Evolutionary conservation across 2,888 invertebrate genomes (phyloP).

Genomic region (Epistrophe eligans): DNA sequence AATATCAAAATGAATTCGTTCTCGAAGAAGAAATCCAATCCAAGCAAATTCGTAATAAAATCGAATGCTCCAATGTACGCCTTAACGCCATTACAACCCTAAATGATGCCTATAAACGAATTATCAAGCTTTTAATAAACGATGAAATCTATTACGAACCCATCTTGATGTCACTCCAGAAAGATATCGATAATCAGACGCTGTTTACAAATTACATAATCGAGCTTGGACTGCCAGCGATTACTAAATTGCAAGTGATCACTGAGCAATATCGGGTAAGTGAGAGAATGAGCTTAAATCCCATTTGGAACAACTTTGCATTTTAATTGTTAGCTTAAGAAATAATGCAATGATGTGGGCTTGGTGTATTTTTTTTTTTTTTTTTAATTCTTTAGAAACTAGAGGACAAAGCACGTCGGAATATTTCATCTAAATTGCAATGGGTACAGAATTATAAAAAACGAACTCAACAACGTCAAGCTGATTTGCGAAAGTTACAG

Average conservation of each 20-base stretch:
- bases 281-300: constrained; percentile 37
- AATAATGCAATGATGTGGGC: constrained; percentile 34
- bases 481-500: constrained; percentile 68
- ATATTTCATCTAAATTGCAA: constrained; percentile 79
- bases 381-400: constrained; percentile 74
- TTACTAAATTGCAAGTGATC: constrained; percentile 79
- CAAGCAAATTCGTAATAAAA: constrained; percentile 79
- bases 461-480: constrained; percentile 60
- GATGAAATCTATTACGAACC: constrained; percentile 83
- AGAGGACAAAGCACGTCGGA: constrained; percentile 80
- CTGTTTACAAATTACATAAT: constrained; percentile 82
- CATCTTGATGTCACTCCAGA: constrained; percentile 80
- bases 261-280: constrained; percentile 79
- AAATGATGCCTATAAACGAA: constrained; percentile 81
- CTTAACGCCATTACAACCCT: constrained; percentile 81
- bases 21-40: constrained; percentile 80
- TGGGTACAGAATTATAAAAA: constrained; percentile 78
- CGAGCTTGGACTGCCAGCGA: constrained; percentile 82
- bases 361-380: constrained; percentile 1
- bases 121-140: constrained; percentile 80
- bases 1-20: constrained; percentile 81
- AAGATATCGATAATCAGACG: constrained; percentile 82
- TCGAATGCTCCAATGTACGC: constrained; percentile 82
- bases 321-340: constrained; percentile 38
- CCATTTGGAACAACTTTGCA: neutral